Base-by-base conservation (phyloP, 2,888 invertebrate species). In the Mimas tiliae region DNA sequence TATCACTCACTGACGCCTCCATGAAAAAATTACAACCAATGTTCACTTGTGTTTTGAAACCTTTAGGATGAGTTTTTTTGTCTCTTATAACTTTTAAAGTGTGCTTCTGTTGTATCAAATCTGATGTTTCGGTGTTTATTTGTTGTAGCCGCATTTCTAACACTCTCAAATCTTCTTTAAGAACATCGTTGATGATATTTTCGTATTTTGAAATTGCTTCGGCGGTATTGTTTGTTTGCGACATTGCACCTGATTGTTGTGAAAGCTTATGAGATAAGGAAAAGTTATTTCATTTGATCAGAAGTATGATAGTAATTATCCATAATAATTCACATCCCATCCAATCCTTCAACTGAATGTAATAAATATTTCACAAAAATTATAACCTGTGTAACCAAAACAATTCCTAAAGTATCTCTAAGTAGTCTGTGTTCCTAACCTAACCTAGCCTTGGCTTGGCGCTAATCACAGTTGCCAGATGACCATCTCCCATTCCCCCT, bases 11-110 rank as follows among this genome's bases (percentile, higher is more conserved):
- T 65, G 95, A 90, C 0, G 97, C 97, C 84, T 97, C 96, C 83
- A 97, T 95, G 78, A 97, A 98, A 74, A 97, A 96, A 83, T 96
- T 97, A 75, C 96, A 96, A n/a, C 98, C 98, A 42, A 98, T 88
- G 82, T 98, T 97, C 34, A 98, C 94, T 78, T 93, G 92, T 4
- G 88, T 85, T 79, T 92, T 92, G 64, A 91, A 91, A 1, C 93
- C 91, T 21, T 82, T 66, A 6, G 94, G 92, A 62, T 95, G 91
- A 0, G 94, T 81, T 3, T 91, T 88, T 47, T 94, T 94, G 67
- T 95, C 94, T 63, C 94, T 84, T 4, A 97, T 86, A 0, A 96
- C 95, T 81, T 96, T 94, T 27, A 98, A 94, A 0, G 95, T 94
- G 66, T 95, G 96, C 82, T 96, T 96, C 55, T 98, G 93, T 78